These are phyloP conservation scores for Gallinago solitaria DNA, from an alignment of 2,797 vertebrate genomes.

Conservation along the genomic window DNA sequence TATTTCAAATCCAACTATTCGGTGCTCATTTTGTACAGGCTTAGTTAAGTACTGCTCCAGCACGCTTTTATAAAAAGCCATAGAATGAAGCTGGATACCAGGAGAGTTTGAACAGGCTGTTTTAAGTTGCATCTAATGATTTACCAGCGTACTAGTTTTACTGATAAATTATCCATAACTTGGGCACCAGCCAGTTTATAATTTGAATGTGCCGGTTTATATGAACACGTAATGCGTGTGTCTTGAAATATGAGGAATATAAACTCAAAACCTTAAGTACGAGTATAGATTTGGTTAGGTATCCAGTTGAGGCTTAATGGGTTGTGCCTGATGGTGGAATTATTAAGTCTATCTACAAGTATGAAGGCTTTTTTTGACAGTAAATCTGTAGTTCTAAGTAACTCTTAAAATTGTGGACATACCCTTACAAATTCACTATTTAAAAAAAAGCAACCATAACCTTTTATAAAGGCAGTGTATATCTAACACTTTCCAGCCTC, in stretches of 20 bases:
- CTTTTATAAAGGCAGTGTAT: too few species aligned
- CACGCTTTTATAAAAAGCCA: not conserved
- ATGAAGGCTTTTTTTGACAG: not conserved
- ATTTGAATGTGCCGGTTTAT: not conserved
- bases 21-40: not conserved
- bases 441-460: too few species aligned
- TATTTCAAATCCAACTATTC: not conserved
- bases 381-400: not conserved
- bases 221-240: rapidly evolving
- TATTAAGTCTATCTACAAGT: not conserved
- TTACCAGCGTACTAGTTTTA: not conserved
- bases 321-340: not conserved
- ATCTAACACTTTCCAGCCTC: not conserved
- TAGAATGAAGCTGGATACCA: not conserved
- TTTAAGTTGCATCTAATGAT: not conserved
- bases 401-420: not conserved
- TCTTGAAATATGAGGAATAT: not conserved
- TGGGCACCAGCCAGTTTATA: not conserved
- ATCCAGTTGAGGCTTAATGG: not conserved
- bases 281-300: not conserved
- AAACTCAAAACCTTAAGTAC: not conserved
- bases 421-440: not conserved
- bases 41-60: not conserved
- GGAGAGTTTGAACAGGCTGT: not conserved
- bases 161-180: not conserved